These are phyloP conservation scores for Drosophila lacertosa DNA, from an alignment of 1,140 invertebrate species.

Conservation along the genomic window DNA sequence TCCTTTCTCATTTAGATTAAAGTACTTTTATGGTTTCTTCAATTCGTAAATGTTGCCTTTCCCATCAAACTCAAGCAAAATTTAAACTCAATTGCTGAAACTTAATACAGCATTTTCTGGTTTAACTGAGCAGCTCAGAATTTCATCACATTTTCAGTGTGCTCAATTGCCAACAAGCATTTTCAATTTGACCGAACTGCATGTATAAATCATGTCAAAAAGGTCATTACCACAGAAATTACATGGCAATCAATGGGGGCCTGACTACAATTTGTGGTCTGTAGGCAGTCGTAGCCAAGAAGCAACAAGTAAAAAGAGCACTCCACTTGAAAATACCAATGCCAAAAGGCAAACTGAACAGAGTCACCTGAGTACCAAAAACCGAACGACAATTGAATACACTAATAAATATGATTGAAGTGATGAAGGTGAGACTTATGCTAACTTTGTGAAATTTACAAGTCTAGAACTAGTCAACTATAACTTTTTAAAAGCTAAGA, in stretches of 20 bases:
- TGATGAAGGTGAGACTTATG: background rate
- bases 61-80: background rate
- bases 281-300: conserved; percentile 30
- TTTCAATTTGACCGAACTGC: conserved; percentile 28
- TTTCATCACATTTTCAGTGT: conserved; percentile 1
- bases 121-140: background rate
- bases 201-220: conserved; percentile 35
- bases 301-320: conserved; percentile 40
- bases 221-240: conserved; percentile 45
- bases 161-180: conserved; percentile 1
- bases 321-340: background rate
- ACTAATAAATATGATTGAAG: background rate
- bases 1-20: too few relatives aligned
- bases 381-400: background rate
- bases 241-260: conserved; percentile 23
- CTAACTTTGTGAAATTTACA: too few relatives aligned
- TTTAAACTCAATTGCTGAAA: background rate
- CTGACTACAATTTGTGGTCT: conserved; percentile 50
- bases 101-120: background rate
- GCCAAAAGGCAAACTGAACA: background rate
- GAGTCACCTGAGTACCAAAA: background rate
- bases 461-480: too few relatives aligned
- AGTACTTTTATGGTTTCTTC: too few relatives aligned
- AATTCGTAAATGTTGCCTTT: background rate
- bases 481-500: too few relatives aligned